phyloP scores from a whole-genome alignment of 2,888 invertebrate species.

The Byasa hedistus region DNA sequence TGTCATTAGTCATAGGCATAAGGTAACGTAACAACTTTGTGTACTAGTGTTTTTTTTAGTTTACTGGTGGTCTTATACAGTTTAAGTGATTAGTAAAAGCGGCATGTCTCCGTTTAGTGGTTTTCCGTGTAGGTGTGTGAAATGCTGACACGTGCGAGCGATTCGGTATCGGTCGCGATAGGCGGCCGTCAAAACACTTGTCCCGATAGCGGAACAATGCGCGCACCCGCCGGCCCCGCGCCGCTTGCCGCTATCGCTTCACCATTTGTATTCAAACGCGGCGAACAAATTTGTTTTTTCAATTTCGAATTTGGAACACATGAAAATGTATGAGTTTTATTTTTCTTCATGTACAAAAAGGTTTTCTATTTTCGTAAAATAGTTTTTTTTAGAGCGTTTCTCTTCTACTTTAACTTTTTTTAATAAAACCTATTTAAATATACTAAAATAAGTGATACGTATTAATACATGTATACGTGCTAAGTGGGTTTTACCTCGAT shows the following conservation, averaged over 20 bases:
- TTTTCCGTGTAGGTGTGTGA: conserved; percentile 37
- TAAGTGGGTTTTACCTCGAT: too few relatives aligned
- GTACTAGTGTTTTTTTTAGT: neutral
- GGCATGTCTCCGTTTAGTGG: conserved; percentile 36
- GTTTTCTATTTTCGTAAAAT: neutral
- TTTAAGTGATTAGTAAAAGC: conserved; percentile 8
- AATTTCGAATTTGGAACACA: conserved; percentile 37
- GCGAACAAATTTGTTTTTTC: conserved; percentile 49
- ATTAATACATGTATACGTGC: too few relatives aligned
- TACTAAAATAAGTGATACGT: too few relatives aligned
- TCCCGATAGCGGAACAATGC: conserved; percentile 53
- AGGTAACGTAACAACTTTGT: neutral
- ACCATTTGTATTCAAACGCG: conserved; percentile 62
- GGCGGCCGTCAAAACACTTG: conserved; percentile 53
- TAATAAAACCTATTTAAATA: too few relatives aligned
- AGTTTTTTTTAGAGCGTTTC: neutral
- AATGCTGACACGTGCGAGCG: conserved; percentile 34
- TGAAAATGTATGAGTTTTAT: conserved; percentile 25
- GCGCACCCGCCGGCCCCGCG: conserved; percentile 27
- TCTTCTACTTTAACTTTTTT: neutral
- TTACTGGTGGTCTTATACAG: conserved; percentile 1
- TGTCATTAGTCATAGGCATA: neutral
- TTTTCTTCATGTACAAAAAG: neutral
- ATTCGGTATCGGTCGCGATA: conserved; percentile 43
- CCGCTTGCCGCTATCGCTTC: conserved; percentile 35